A percentile compares a stretch with the other conserved stretches of the same genome.
These are phyloP conservation scores for Saimiri boliviensis DNA, from an alignment of 2,113 vertebrate species.

Conservation along the genomic window DNA sequence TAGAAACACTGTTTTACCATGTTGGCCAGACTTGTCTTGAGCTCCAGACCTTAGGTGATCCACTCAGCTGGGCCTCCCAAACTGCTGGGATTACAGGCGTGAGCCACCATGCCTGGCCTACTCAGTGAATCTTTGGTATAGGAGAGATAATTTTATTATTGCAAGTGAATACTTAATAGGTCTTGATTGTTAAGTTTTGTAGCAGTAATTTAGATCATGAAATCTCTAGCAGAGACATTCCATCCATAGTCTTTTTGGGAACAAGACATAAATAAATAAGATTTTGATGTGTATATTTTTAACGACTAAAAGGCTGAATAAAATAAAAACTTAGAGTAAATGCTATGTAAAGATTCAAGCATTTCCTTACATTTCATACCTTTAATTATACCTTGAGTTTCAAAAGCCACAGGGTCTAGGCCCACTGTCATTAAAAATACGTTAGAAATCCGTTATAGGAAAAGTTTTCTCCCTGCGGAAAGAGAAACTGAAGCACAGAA, in stretches of 20 bases:
- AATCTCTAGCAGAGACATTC: neutral
- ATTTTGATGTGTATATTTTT: neutral
- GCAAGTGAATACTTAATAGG: neutral
- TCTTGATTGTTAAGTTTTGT: too few relatives aligned
- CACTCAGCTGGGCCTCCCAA: too few relatives aligned
- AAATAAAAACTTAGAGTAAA: neutral
- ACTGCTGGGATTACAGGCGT: too few relatives aligned
- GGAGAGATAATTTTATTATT: conserved; percentile 8
- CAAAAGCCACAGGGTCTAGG: neutral
- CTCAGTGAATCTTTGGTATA: too few relatives aligned
- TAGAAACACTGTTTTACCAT: too few relatives aligned
- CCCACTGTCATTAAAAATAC: neutral
- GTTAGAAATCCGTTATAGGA: neutral
- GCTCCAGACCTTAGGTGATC: too few relatives aligned
- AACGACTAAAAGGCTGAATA: neutral
- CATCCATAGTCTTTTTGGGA: neutral
- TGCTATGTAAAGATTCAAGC: neutral
- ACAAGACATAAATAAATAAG: neutral
- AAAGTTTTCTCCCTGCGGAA: neutral
- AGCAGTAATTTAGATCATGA: neutral
- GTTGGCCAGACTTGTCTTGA: too few relatives aligned
- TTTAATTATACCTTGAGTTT: neutral
- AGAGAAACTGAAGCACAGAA: neutral
- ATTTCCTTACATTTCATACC: neutral
- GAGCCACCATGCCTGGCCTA: too few relatives aligned